Evolutionary conservation across 2,113 vertebrate species (phyloP).

Genomic region (Cavia aperea): DNA sequence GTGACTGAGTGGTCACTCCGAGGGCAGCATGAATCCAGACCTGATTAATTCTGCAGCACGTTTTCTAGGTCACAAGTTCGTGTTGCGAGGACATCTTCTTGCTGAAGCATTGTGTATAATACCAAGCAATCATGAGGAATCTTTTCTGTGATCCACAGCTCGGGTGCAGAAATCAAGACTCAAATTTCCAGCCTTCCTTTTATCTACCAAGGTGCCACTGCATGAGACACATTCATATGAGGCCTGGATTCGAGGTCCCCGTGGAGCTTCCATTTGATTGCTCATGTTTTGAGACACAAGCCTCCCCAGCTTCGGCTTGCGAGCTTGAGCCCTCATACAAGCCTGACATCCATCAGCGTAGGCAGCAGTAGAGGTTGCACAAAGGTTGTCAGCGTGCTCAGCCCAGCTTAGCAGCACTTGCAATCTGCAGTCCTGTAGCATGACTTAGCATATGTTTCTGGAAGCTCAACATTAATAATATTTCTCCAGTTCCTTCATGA

Average conservation of each 20-base stretch:
- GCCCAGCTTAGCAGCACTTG: neutral
- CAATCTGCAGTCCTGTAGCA: neutral
- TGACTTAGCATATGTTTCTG: neutral
- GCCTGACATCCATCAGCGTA: neutral
- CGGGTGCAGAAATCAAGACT: neutral
- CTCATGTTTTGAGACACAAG: rapidly evolving
- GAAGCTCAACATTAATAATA: neutral
- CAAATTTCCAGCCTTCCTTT: neutral
- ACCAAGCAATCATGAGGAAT: neutral
- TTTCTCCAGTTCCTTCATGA: neutral
- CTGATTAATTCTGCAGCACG: neutral
- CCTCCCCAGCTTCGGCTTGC: neutral
- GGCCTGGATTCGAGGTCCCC: neutral
- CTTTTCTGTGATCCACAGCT: too few species aligned
- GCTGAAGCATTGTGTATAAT: neutral
- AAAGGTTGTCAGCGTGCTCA: neutral
- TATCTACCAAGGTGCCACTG: neutral
- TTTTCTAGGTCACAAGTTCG: neutral
- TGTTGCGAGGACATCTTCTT: neutral
- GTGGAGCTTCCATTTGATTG: neutral
- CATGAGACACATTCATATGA: rapidly evolving
- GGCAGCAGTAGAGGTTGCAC: neutral
- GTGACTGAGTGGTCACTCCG: neutral
- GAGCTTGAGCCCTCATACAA: rapidly evolving
- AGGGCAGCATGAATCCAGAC: neutral